phyloP scores from a whole-genome alignment of 2,888 invertebrate species.

The Pharmacophagus antenor region DNA sequence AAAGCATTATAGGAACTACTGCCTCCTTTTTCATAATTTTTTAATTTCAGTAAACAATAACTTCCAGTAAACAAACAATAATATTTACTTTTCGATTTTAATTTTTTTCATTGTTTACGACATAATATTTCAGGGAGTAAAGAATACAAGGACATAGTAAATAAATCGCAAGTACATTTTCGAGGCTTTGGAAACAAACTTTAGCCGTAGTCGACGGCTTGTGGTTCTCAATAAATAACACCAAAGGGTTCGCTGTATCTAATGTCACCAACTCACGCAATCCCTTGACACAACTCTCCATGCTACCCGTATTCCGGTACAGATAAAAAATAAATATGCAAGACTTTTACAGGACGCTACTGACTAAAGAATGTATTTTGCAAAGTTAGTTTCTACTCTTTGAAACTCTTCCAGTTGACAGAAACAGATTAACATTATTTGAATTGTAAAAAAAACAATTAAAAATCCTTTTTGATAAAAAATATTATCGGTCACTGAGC shows the following conservation, averaged over 20 bases:
- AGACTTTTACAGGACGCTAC: not conserved
- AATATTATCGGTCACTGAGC: too few relatives aligned
- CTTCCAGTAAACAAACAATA: too few relatives aligned
- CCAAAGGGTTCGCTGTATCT: constrained; percentile 65
- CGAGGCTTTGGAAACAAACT: constrained; percentile 37
- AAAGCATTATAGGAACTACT: too few relatives aligned
- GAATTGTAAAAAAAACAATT: too few relatives aligned
- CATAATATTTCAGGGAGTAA: not conserved
- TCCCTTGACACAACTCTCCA: constrained; percentile 51
- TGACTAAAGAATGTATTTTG: not conserved
- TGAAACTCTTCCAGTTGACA: not conserved
- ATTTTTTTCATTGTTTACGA: too few relatives aligned
- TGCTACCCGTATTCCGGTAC: constrained; percentile 40
- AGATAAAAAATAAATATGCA: constrained; percentile 29
- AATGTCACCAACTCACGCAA: constrained; percentile 70
- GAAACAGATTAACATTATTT: not conserved
- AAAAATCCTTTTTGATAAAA: too few relatives aligned
- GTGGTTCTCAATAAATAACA: constrained; percentile 69
- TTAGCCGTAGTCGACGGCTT: constrained; percentile 45
- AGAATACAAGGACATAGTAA: not conserved
- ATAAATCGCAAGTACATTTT: constrained; percentile 2
- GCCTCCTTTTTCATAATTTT: too few relatives aligned
- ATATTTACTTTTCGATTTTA: too few relatives aligned
- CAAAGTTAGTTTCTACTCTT: not conserved
- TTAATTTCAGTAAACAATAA: too few relatives aligned